Base-by-base conservation (phyloP, 2,888 invertebrate genomes). In the Rhamphomyia laevipes region DNA sequence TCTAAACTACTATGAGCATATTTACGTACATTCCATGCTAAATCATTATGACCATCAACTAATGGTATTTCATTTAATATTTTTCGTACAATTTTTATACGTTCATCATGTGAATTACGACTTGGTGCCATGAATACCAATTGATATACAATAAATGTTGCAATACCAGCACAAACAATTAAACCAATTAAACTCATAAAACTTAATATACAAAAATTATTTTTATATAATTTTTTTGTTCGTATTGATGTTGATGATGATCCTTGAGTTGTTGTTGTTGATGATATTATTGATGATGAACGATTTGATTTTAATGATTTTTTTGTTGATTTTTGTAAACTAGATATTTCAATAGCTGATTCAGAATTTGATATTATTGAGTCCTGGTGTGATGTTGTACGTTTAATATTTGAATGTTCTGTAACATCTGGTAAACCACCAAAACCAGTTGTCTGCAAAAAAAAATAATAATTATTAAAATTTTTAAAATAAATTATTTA, bases 1-100 rank as follows among this genome's bases (percentile, higher is more conserved):
- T 69, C 70, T 44, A 88, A 75, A 69, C 82, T 82, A 67, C 89
- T 91, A 71, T 88, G 87, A 47, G 88, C 80, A 71, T 89, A 89
- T 69, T 88, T 88, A 53, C 89, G 75, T 54, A 91, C 81, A 69
- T 91, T 90, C 89, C 90, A 90, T 31, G 90, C 87, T 61, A 89
- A 74, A 67, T 91, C 89, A 71, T 91, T 86, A 72, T 89, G 89
- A 54, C 86, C 87, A 66, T 87, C 70, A 52, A 70, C 67, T 38
- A 70, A 59, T 3, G 70, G 70, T 43, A 70, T 67, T 45, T 70
- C 70, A 35, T 65, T 63, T 55, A 70, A 58, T 45, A 70, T 66
- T 50, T 66, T 64, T 33, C 61, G 56, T 38, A 70, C 71, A 55
- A 70, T 68, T 62, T 63, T 63, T 61, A 70, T 63, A 62, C 71